Conservation (phyloP, 2,888 invertebrate species). For the Aethes cnicana region DNA sequence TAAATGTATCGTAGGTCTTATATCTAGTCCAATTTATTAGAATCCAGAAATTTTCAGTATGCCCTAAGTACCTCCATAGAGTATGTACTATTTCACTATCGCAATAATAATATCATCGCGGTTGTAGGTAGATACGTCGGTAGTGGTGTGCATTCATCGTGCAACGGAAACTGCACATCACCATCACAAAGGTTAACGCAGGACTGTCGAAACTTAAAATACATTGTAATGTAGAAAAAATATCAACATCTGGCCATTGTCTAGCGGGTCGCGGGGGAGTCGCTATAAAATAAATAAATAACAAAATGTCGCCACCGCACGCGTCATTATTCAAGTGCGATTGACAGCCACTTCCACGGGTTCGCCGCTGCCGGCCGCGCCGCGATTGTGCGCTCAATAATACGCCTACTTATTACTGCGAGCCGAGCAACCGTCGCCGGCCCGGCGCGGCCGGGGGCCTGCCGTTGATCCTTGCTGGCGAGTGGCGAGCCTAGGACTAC, state of each 20-base stretch:
- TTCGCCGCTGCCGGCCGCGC: constrained; percentile 37
- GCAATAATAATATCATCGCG: too few relatives aligned
- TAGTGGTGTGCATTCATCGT: constrained; percentile 16
- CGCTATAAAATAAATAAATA: constrained; percentile 70
- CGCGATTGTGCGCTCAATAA: constrained; percentile 59
- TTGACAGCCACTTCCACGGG: constrained; percentile 78
- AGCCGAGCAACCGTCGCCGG: constrained; percentile 46
- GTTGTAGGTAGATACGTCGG: neutral
- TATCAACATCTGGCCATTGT: constrained; percentile 81
- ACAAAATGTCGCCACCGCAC: constrained; percentile 79
- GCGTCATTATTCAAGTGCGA: constrained; percentile 79
- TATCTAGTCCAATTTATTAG: too few relatives aligned
- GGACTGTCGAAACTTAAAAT: constrained; percentile 66
- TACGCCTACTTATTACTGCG: constrained; percentile 78
- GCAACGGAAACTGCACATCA: constrained; percentile 66
- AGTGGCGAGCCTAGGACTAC: too few relatives aligned
- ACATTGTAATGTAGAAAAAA: constrained; percentile 77
- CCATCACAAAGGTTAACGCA: constrained; percentile 50
- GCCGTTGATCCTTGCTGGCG: constrained; percentile 63
- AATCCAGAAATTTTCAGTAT: too few relatives aligned
- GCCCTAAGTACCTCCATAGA: too few relatives aligned
- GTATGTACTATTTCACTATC: too few relatives aligned
- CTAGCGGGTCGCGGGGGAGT: constrained; percentile 68
- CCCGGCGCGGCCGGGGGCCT: neutral
- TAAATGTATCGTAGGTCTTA: too few relatives aligned